Evolutionary conservation across 2,888 invertebrate species (phyloP), one percentile per base, ranked within the genome.

Genomic region (Holacanthella duospinosa): DNA sequence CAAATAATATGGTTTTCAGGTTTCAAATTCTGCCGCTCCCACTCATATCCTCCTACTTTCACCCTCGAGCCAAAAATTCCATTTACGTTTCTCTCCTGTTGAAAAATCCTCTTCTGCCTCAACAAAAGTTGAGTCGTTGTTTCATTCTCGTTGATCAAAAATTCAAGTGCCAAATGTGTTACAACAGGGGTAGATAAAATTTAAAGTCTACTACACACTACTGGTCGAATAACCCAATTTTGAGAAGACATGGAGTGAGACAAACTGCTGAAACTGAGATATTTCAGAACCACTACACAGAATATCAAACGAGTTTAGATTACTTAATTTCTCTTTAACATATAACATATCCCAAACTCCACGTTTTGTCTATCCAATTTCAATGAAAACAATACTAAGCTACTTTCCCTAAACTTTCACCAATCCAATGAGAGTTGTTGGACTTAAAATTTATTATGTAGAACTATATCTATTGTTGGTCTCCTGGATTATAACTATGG

Each of bases 51-150:
- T n/a, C n/a, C 53, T 53, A n/a, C 53, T 53, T n/a, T 9, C 53
- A 9, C n/a, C n/a, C n/a, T 53, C n/a, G 53, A 53, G 53, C 53
- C 53, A 53, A 9, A n/a, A n/a, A 24, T 53, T 53, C 53, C 53
- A n/a, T 53, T 53, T 53, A n/a, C 53, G 9, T 24, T 53, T n/a
- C 55, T 61, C 54, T 61, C 43, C 55, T n/a, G n/a, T n/a, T n/a
- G n/a, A n/a, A n/a, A n/a, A n/a, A n/a, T n/a, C n/a, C n/a, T n/a
- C n/a, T n/a, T n/a, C n/a, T n/a, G n/a, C n/a, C n/a, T n/a, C n/a
- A n/a, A n/a, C n/a, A n/a, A n/a, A n/a, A n/a, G n/a, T n/a, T n/a
- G n/a, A n/a, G n/a, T n/a, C n/a, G n/a, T n/a, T n/a, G n/a, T n/a
- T n/a, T n/a, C n/a, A n/a, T n/a, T n/a, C 36, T 9, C 36, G 6